These are phyloP conservation scores for Percopsis omiscomaycus DNA, from an alignment of 2,797 vertebrate species.

Conservation along the genomic window DNA sequence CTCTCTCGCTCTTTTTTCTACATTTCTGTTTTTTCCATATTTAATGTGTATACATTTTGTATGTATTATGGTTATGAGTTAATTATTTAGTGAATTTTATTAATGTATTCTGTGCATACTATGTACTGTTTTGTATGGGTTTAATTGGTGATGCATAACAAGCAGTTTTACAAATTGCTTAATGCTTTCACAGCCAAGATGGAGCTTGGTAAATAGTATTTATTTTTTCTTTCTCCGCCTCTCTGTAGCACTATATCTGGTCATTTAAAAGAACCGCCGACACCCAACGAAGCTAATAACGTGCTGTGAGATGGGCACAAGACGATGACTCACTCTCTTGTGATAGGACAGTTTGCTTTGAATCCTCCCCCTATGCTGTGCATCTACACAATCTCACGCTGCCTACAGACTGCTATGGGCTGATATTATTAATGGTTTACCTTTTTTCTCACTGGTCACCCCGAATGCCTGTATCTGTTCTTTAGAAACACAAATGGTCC, in stretches of 20 bases:
- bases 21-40: too few species aligned
- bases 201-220: not conserved
- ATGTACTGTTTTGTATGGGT: too few species aligned
- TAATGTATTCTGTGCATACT: too few species aligned
- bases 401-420: slow-evolving; percentile 35
- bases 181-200: too few species aligned
- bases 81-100: too few species aligned
- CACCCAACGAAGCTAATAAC: slow-evolving; percentile 57
- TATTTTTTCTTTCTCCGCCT: slow-evolving; percentile 5
- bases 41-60: too few species aligned
- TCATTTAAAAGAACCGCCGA: slow-evolving; percentile 52
- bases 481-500: too few species aligned
- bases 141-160: too few species aligned
- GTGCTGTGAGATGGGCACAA: slow-evolving; percentile 61
- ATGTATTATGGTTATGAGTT: too few species aligned
- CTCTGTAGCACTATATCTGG: slow-evolving; percentile 67
- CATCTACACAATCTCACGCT: slow-evolving; percentile 33
- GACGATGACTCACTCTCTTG: slow-evolving; percentile 19
- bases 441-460: not conserved
- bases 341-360: slow-evolving; percentile 38
- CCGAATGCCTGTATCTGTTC: slow-evolving; percentile 8
- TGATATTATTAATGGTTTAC: slow-evolving; percentile 15
- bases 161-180: too few species aligned
- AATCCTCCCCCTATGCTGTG: slow-evolving; percentile 23
- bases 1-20: too few species aligned